Evolutionary conservation across 23 tunicate species (phyloP).

Genomic region (Halocynthia aurantium): DNA sequence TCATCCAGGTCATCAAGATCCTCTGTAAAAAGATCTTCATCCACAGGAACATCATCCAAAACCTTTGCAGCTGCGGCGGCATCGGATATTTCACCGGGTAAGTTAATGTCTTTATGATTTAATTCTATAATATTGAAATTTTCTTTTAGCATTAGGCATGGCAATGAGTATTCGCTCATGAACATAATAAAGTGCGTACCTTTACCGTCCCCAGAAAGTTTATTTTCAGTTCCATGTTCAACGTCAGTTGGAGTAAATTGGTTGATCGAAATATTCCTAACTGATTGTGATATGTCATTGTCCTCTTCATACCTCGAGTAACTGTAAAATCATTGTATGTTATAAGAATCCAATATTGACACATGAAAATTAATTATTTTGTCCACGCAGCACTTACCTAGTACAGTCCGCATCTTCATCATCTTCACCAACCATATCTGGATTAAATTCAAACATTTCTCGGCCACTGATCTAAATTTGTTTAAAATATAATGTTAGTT

Average conservation of each 20-base stretch:
- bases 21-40: constrained; percentile 94
- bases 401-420: constrained; percentile 62
- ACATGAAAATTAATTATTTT: too few relatives aligned
- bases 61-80: neutral
- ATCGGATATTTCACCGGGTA: neutral
- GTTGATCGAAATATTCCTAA: constrained; percentile 6
- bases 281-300: constrained; percentile 4
- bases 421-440: constrained; percentile 86
- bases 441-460: constrained; percentile 89
- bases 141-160: neutral
- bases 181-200: too few relatives aligned
- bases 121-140: too few relatives aligned
- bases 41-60: constrained; percentile 80
- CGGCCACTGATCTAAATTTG: constrained; percentile 68
- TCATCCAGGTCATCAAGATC: constrained; percentile 89
- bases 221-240: neutral
- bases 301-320: neutral
- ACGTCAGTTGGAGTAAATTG: constrained; percentile 11
- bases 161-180: too few relatives aligned
- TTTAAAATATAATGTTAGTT: too few relatives aligned
- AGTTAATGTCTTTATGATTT: too few relatives aligned
- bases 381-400: constrained; percentile 16
- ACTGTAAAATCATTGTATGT: neutral
- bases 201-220: too few relatives aligned
- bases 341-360: neutral